Base-by-base conservation (phyloP, 2,113 vertebrate species). In the Chloebia gouldiae region DNA sequence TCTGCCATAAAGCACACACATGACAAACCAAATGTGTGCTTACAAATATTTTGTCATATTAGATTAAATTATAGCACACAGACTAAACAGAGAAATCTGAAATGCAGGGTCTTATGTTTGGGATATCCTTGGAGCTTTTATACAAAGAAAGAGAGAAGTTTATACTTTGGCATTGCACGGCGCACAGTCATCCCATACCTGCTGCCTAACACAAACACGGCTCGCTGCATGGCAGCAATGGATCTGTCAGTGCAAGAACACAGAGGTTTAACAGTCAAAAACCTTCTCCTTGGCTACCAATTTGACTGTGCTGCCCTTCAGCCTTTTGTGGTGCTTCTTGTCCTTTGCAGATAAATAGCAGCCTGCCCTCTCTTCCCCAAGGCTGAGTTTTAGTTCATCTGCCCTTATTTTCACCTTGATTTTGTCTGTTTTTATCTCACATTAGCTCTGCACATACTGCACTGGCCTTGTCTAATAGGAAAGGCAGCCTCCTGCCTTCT, bases 41-140 rank as follows among this genome's bases (percentile, higher is more conserved):
- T 97, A 97, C 95, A 97, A 97, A 97, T 91, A 97, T 93, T 97
- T 97, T 96, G 96, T 93, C 95, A 92, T 91, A 88, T 95, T 92
- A 90, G 93, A 97, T 97, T 97, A 95, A 95, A 94, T 96, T 92
- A 86, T 80, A 91, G 75, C 6, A 5, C 57, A 65, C 65, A 97
- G 96, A 95, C 96, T 97, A 97, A 97, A 97, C 95, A 95, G 78
- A 95, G 71, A 86, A 82, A 94, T 81, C 79, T 92, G 83, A 95
- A 97, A 93, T 90, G 73, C 78, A 81, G 75, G 23, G 50, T 77
- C 78, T 84, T 88, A 57, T 95, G 94, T 95, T 96, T 94, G 95
- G 92, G 92, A 96, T 92, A 92, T 83, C 88, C 81, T 86, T 71
- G 92, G 87, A 96, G 90, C 83, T 93, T 96, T 85, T 97, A 95